Evolutionary conservation across 2,113 vertebrate genomes (phyloP).

Genomic region (Apus apus): DNA sequence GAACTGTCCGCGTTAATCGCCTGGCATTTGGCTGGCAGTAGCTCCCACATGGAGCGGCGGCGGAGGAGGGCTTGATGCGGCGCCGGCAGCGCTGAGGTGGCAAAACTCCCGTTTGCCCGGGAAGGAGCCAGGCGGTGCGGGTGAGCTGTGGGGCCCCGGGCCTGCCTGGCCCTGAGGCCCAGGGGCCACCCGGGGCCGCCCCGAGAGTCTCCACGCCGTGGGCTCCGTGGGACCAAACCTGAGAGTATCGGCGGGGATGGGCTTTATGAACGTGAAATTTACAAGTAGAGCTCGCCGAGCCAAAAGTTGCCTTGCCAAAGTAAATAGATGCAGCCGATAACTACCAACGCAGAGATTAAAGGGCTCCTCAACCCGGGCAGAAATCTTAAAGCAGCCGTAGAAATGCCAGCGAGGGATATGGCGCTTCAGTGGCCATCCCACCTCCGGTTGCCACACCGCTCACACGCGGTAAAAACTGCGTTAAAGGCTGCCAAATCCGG

Average conservation of each 20-base stretch:
- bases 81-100: slow-evolving; percentile 15
- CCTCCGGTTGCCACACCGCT: slow-evolving; percentile 14
- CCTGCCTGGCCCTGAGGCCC: not conserved
- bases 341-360: slow-evolving; percentile 62
- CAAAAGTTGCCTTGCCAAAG: slow-evolving; percentile 77
- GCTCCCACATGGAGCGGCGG: slow-evolving; percentile 25
- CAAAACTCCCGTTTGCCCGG: slow-evolving; percentile 7
- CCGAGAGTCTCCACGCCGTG: not conserved
- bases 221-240: not conserved
- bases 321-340: slow-evolving; percentile 77
- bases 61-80: not conserved
- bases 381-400: slow-evolving; percentile 35
- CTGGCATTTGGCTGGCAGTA: slow-evolving; percentile 13
- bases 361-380: slow-evolving; percentile 34
- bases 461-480: slow-evolving; percentile 42
- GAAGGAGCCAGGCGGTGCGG: slow-evolving; percentile 29
- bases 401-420: not conserved
- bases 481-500: slow-evolving; percentile 45
- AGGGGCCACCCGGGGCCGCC: not conserved
- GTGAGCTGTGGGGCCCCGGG: not conserved
- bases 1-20: slow-evolving; percentile 28
- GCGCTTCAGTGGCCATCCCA: not conserved
- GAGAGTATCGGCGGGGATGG: slow-evolving; percentile 44
- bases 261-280: slow-evolving; percentile 73
- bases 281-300: slow-evolving; percentile 62